Base-by-base conservation (phyloP, 2,888 invertebrate genomes). In the Gortyna flavago region DNA sequence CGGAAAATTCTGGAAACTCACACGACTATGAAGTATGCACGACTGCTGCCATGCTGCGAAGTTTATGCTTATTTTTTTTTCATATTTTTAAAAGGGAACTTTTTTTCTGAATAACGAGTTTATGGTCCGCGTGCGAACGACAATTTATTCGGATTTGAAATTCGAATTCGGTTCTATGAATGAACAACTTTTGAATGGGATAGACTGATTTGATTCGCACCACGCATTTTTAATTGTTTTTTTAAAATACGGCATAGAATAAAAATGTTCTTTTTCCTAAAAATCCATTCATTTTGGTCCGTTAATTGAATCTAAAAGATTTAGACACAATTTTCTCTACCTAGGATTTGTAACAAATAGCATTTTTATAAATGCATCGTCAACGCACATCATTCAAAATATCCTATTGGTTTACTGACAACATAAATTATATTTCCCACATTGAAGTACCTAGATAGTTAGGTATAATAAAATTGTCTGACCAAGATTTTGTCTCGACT, bases 1-100 rank as follows among this genome's bases (percentile, higher is more conserved):
- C 88, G 95, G 94, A 94, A 95, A 94, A 94, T 93, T 93, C 93
- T 91, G 89, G 91, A 93, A 95, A 94, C 94, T 94, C 93, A 88
- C 89, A 91, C 92, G 87, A 86, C 91, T 92, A 90, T 93, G 90
- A 91, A 91, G 90, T 89, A 90, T 90, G 90, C 91, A 89, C 88
- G 89, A 74, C 81, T 89, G 90, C 86, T 85, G 88, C 86, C 89
- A 93, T 89, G 90, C 86, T 85, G 88, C 86, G 89, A 93, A 92
- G 92, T 94, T 94, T 90, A 79, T 88, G 88, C 86, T 88, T 88
- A 87, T 90, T 90, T 87, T 84, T 84, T 83, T 88, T 90, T 87
- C 88, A 85, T 86, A 83, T 85, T 87, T 84, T 82, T 67, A 51
- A 84, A 82, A 64, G 5, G 64, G 65, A 79, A 71, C 75, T n/a